Conservation (phyloP, 2,113 vertebrate species). For the Zosterops japonicus region DNA sequence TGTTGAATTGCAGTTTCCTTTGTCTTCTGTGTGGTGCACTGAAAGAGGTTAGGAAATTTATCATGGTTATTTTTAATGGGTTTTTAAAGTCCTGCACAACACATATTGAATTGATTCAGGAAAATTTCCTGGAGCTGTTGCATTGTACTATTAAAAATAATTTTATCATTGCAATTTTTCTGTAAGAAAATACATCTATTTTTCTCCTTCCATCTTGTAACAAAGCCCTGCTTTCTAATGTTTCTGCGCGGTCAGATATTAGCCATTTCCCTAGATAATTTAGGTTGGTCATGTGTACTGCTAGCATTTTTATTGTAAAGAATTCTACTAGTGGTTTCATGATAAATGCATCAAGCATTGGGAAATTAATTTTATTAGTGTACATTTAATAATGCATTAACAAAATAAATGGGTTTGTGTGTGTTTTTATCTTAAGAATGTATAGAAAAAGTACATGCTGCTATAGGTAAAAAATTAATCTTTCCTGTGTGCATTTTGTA, state of each 20-base stretch:
- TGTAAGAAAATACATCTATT: conserved; percentile 14
- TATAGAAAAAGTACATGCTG: not conserved
- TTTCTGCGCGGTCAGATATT: conserved; percentile 57
- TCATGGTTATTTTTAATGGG: conserved; percentile 55
- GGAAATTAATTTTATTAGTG: conserved; percentile 40
- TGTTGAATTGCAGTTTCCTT: conserved; percentile 55
- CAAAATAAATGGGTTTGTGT: not conserved
- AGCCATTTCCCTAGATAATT: conserved; percentile 54
- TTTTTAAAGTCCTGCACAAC: not conserved
- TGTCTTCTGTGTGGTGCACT: conserved; percentile 19
- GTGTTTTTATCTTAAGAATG: not conserved
- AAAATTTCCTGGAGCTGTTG: conserved; percentile 47
- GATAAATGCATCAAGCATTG: conserved; percentile 22
- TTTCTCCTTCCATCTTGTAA: not conserved
- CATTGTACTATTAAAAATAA: conserved; percentile 33
- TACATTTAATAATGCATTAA: conserved; percentile 53
- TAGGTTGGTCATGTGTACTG: conserved; percentile 10
- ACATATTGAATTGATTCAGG: conserved; percentile 45
- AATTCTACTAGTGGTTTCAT: conserved; percentile 35
- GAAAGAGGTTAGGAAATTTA: conserved; percentile 54
- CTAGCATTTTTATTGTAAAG: conserved; percentile 40
- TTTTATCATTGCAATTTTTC: conserved; percentile 23
- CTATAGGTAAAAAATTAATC: not conserved
- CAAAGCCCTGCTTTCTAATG: conserved; percentile 13
- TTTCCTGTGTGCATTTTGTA: not conserved